Conservation (phyloP, 2,888 invertebrate genomes). For the Scaptomyza parva region DNA sequence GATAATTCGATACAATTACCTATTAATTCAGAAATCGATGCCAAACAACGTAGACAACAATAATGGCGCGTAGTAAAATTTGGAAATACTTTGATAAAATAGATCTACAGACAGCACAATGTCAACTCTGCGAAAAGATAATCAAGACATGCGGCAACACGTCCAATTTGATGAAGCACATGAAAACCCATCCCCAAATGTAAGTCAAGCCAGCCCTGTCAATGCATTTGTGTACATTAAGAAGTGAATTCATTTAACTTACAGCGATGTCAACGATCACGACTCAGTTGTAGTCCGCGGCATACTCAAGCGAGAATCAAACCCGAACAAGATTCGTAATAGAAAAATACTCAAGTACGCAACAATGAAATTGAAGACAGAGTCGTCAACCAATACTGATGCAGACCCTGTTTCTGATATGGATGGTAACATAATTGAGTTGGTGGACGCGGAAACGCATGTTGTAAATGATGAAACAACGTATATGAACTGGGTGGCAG, state of each 20-base stretch:
- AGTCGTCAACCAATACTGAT: conserved; percentile 5
- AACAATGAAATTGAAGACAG: conserved; percentile 31
- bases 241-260: conserved; percentile 22
- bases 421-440: conserved; percentile 40
- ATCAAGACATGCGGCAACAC: conserved; percentile 66
- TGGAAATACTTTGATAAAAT: conserved; percentile 64
- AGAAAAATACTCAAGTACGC: conserved; percentile 29
- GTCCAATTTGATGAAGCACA: conserved; percentile 63
- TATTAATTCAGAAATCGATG: conserved; percentile 39
- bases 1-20: conserved; percentile 29
- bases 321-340: conserved; percentile 16
- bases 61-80: conserved; percentile 68
- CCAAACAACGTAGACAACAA: conserved; percentile 37
- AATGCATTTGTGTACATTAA: conserved; percentile 3
- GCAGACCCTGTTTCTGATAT: conserved; percentile 14
- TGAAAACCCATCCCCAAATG: conserved; percentile 63
- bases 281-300: conserved; percentile 57
- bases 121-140: conserved; percentile 56
- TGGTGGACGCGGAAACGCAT: conserved; percentile 46
- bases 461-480: conserved; percentile 48
- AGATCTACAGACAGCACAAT: conserved; percentile 57
- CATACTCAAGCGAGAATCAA: conserved; percentile 46
- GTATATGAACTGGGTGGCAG: conserved; percentile 34
- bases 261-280: conserved; percentile 56
- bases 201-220: conserved; percentile 29